A percentile compares a stretch with the other conserved stretches of the same genome.
Conservation (phyloP, 2,113 vertebrate genomes). For the Dromiciops gliroides region DNA sequence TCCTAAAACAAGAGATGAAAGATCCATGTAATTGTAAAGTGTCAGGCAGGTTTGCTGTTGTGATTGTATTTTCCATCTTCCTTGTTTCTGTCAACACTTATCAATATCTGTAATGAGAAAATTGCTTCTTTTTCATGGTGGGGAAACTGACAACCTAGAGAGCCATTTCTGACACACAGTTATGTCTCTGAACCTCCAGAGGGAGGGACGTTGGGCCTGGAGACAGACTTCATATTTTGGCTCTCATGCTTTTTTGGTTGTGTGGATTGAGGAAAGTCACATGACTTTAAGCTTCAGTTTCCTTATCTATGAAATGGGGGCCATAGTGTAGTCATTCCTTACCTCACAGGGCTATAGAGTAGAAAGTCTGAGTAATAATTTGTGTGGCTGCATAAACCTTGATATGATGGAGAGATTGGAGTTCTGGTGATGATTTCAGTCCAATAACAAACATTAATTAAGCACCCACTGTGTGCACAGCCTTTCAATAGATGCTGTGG, state of each 20-base stretch:
- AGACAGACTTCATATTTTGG: not conserved
- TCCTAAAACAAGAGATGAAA: not conserved
- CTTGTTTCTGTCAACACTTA: conserved; percentile 2
- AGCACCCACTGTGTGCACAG: not conserved
- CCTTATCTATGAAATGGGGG: not conserved
- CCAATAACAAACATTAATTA: not conserved
- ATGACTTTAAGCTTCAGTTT: not conserved
- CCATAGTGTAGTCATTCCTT: not conserved
- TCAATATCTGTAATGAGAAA: not conserved
- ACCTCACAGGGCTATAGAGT: not conserved
- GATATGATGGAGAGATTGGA: not conserved
- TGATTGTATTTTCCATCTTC: not conserved
- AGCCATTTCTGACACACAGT: not conserved
- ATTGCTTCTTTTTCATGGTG: not conserved
- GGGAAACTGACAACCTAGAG: not conserved
- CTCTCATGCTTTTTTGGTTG: not conserved
- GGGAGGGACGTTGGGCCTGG: not conserved
- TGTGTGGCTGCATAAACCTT: not conserved
- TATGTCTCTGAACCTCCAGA: not conserved
- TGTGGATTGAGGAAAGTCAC: not conserved
- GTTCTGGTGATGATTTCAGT: not conserved
- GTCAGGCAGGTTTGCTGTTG: not conserved
- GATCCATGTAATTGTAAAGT: not conserved
- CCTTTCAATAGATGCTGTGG: not conserved
- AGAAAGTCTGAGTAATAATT: not conserved